phyloP scores from a whole-genome alignment of 2,113 vertebrate species.

The Tiliqua scincoides region DNA sequence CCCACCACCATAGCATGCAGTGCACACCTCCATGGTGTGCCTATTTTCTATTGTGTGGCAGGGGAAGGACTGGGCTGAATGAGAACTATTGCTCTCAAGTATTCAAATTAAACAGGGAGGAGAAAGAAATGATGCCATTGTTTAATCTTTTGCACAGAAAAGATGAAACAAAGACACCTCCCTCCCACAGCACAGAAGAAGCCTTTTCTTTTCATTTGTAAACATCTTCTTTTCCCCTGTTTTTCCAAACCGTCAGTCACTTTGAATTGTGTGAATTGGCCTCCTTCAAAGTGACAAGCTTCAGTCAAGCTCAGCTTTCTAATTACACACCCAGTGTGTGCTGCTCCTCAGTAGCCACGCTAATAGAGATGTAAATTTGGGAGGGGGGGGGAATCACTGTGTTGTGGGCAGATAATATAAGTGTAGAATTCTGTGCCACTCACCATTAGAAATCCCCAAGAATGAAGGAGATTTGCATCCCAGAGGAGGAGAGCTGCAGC shows the following conservation, averaged over 20 bases:
- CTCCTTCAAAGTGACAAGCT: background rate
- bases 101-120: background rate
- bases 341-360: background rate
- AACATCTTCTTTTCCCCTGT: background rate
- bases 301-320: background rate
- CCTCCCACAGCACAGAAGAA: background rate
- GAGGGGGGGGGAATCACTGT: background rate
- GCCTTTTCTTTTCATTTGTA: background rate
- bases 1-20: too few species aligned
- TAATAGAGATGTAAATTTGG: constrained; percentile 18
- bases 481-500: background rate
- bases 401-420: constrained; percentile 24
- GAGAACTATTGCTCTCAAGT: background rate
- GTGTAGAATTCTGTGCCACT: background rate
- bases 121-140: background rate
- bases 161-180: background rate
- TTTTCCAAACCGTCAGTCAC: constrained; percentile 4
- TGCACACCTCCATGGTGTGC: too few species aligned
- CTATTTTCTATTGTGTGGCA: too few species aligned
- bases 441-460: background rate
- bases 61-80: too few species aligned
- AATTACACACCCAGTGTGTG: background rate
- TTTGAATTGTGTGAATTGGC: background rate
- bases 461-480: background rate
- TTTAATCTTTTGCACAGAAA: background rate